Percentiles rank a stretch among this genome's conserved stretches.
phyloP scores from a whole-genome alignment of 1,140 invertebrate genomes.

The Drosophila serrata region DNA sequence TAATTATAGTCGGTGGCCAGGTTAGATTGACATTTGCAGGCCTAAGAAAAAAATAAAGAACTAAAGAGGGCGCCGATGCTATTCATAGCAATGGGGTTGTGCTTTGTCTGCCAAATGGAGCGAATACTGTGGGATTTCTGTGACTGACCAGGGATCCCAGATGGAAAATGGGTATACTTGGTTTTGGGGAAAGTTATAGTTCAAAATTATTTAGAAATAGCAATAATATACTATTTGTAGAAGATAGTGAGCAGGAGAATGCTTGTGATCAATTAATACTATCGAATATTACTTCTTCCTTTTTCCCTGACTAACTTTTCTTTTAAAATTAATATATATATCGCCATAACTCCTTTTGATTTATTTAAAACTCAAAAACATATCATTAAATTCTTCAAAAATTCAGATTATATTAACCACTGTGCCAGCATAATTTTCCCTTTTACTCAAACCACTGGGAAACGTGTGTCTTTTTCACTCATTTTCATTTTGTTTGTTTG shows the following conservation, averaged over 20 bases:
- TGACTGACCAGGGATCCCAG: constrained; percentile 5
- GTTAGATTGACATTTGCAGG: constrained; percentile 70
- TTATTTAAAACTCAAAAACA: not conserved
- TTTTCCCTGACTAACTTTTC: not conserved
- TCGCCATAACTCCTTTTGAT: not conserved
- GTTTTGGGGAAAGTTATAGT: no score
- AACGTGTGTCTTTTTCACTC: constrained; percentile 16
- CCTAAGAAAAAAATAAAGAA: constrained; percentile 29
- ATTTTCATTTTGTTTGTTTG: constrained; percentile 3
- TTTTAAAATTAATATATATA: no score
- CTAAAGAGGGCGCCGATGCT: constrained; percentile 58
- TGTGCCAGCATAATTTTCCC: constrained; percentile 32
- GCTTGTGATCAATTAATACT: no score
- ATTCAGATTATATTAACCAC: not conserved
- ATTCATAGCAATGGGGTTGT: constrained; percentile 73
- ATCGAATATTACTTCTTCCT: no score
- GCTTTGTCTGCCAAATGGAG: constrained; percentile 55
- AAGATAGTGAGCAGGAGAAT: not conserved
- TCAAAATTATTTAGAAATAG: not conserved
- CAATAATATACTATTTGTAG: not conserved
- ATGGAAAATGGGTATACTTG: not conserved
- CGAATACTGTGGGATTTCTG: constrained; percentile 40
- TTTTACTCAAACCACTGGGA: constrained; percentile 27
- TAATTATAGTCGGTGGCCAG: constrained; percentile 68
- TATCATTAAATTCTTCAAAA: not conserved